A percentile compares a stretch with the other conserved stretches of the same genome.
These are phyloP conservation scores for Orchesella flavescens DNA, from an alignment of 2,888 invertebrate genomes.

Conservation along the genomic window DNA sequence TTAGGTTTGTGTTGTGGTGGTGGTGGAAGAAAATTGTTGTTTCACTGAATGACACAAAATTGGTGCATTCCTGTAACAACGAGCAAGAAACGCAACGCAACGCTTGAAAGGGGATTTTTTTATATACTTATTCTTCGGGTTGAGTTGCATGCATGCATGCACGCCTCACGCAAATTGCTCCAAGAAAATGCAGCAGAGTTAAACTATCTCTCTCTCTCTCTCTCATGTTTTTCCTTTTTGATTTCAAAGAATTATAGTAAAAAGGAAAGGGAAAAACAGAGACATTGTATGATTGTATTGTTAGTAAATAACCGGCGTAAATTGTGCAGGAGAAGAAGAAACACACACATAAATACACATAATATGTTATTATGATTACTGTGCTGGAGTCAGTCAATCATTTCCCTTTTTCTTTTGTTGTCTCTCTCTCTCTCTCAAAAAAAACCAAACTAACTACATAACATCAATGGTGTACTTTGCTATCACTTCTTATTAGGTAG, in stretches of 20 bases:
- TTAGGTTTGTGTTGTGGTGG: background rate
- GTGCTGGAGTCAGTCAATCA: slow-evolving; percentile 37
- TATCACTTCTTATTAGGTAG: too few species aligned
- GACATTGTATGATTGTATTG: background rate
- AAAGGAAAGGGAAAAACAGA: background rate
- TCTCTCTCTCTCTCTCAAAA: background rate
- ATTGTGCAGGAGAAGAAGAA: background rate
- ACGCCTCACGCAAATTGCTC: slow-evolving; percentile 14
- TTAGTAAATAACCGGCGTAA: background rate
- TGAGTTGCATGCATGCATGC: slow-evolving; percentile 8
- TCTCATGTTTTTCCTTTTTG: background rate
- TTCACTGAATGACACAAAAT: slow-evolving; percentile 55
- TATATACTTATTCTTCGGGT: background rate
- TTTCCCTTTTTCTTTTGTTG: slow-evolving; percentile 13
- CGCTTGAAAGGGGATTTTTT: slow-evolving; percentile 7
- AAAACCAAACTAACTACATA: too few species aligned
- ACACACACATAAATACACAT: background rate
- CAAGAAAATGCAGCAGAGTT: background rate
- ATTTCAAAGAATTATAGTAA: background rate
- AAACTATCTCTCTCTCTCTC: background rate
- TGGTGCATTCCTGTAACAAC: slow-evolving; percentile 20
- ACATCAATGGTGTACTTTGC: too few species aligned
- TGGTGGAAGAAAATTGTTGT: slow-evolving; percentile 10
- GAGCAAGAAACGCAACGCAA: background rate
- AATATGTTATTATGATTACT: slow-evolving; percentile 18